Conservation (phyloP, 1,140 invertebrate genomes). For the Dendrolimus kikuchii region DNA sequence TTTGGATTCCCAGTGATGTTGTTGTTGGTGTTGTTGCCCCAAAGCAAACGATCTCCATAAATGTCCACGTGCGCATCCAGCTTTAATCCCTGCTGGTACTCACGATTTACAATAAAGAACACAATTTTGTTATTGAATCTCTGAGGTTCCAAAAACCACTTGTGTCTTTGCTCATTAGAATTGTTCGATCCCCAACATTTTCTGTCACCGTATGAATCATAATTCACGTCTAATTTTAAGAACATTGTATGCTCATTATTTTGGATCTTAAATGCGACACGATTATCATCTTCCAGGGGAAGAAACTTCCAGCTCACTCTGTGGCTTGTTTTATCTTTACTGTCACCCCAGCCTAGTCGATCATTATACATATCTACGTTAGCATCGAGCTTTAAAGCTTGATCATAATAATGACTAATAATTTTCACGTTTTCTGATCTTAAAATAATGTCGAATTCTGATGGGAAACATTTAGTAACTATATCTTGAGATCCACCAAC, state of each 20-base stretch:
- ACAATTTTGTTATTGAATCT: conserved; percentile 10
- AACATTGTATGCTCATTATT: conserved; percentile 11
- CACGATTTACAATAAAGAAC: conserved; percentile 15
- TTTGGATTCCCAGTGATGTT: no score
- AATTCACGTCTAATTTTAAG: conserved; percentile 15
- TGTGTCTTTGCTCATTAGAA: conserved; percentile 5
- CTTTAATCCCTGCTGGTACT: conserved; percentile 15
- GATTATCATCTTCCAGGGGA: conserved; percentile 12
- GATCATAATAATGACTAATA: conserved; percentile 11
- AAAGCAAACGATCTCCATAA: conserved; percentile 7
- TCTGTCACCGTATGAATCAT: conserved; percentile 12
- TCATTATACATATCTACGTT: conserved; percentile 8
- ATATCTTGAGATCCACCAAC: conserved; percentile 14
- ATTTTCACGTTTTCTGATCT: conserved; percentile 17
- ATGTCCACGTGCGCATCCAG: conserved; percentile 5
- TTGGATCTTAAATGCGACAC: conserved; percentile 17
- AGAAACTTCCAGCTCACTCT: conserved; percentile 18
- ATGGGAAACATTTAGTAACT: conserved; percentile 17
- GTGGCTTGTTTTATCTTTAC: conserved; percentile 13
- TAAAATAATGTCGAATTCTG: conserved; percentile 15
- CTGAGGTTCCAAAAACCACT: conserved; percentile 10
- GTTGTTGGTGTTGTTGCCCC: conserved; percentile 8
- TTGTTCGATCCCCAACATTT: conserved; percentile 9
- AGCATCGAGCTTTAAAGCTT: conserved; percentile 17
- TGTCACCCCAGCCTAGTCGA: conserved; percentile 15